Base-by-base conservation (phyloP, 2,113 vertebrate species). In the Butorides virescens region DNA sequence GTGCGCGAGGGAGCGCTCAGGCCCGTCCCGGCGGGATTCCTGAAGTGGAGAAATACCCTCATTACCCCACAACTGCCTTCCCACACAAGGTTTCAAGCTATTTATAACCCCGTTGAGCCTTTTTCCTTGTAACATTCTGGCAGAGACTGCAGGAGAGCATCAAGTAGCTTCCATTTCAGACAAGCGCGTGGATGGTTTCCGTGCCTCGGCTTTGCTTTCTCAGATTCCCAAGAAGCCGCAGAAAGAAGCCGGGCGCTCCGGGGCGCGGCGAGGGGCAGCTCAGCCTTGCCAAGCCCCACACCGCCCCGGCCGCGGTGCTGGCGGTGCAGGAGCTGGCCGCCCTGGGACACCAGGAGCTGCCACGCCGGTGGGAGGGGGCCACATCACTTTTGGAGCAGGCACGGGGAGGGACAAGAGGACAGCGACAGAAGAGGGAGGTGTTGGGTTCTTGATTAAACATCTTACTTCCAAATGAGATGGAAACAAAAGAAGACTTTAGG, bases 261-360 rank as follows among this genome's bases (percentile, higher is more conserved):
- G 36, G 25, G 37, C 2, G 5, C 19, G 1, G 6, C 6, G 16
- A 58, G 56, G 42, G 46, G 15, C 62, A 76, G 56, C 27, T 92
- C 77, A 42, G 65, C 52, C 37, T 50, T 36, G 30, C 36, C 1
- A 4, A 80, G 68, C 27, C 68, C 55, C 2, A 0, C 50, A 13
- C 13, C 0, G 1, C 34, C 59, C 29, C 2, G 1, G 50, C 37
- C 2, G 1, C 37, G 59, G 46, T 49, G 46, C 37, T 47, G 14
- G 5, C 1, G 2, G 47, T 5, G 42, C 63, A 37, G 63, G 18
- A 50, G 13, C 16, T 4, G 2, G 30, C 37, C 15, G 5, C 56
- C 25, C 26, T 14, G 29, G 12, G 21, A 52, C 50, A 42, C 8
- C 37, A 82, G 52, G 62, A 83, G 39, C 62, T 75, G 65, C 66